Conservation (phyloP, 2,113 vertebrate species). For the Climacteris rufus region DNA sequence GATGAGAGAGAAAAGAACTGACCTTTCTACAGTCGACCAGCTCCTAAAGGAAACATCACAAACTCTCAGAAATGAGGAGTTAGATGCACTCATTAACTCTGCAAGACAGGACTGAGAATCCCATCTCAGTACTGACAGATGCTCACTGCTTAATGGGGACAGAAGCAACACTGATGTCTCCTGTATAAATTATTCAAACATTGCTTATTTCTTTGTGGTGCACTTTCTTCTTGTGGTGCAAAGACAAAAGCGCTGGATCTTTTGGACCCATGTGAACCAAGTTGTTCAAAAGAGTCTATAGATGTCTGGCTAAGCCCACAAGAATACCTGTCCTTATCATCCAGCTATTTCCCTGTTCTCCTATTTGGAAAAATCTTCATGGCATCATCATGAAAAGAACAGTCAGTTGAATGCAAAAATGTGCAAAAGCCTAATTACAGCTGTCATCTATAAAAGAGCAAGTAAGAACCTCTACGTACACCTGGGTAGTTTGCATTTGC, state of each 20-base stretch:
- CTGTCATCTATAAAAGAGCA: not conserved
- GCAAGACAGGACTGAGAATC: not conserved
- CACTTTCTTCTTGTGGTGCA: not conserved
- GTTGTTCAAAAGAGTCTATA: not conserved
- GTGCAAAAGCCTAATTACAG: not conserved
- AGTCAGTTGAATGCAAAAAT: not conserved
- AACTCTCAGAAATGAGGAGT: not conserved
- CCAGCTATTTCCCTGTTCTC: not conserved
- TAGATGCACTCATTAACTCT: not conserved
- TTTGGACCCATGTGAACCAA: not conserved
- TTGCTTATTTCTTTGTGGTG: not conserved
- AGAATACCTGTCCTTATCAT: not conserved
- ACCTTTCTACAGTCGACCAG: not conserved
- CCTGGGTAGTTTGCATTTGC: accelerated
- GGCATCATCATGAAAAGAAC: not conserved
- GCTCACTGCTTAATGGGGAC: not conserved
- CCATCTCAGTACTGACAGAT: not conserved
- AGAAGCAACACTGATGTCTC: not conserved
- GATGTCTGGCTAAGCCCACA: not conserved
- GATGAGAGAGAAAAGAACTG: not conserved
- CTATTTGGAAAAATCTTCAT: not conserved
- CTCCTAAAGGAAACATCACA: not conserved
- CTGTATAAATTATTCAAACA: not conserved
- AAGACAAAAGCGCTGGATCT: not conserved
- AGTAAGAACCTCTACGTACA: not conserved